A percentile compares a stretch with the other conserved stretches of the same genome.
These are phyloP conservation scores for Halcyon malimbica DNA, from an alignment of 2,113 vertebrate genomes.

Conservation along the genomic window DNA sequence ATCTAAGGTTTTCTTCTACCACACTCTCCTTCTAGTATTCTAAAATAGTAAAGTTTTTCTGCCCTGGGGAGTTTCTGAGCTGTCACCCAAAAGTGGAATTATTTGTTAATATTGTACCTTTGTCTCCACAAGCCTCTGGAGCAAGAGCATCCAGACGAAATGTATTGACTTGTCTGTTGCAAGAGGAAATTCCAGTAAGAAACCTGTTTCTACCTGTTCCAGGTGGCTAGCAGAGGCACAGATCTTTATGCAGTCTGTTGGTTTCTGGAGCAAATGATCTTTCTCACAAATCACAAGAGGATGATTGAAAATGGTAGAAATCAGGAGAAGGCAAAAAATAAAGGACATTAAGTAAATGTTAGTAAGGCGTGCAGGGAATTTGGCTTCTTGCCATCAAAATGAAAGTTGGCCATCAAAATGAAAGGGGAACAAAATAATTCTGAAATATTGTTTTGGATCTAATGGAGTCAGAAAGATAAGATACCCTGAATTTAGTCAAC, in stretches of 20 bases:
- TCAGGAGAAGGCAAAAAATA: neutral
- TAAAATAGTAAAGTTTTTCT: neutral
- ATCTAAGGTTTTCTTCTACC: neutral
- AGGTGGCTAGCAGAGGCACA: neutral
- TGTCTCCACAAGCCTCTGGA: neutral
- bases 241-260: neutral
- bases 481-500: neutral
- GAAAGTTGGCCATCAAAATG: neutral
- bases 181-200: constrained; percentile 15
- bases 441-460: neutral
- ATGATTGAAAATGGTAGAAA: neutral
- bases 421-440: neutral
- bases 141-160: neutral
- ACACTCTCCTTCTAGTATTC: neutral
- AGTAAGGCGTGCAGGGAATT: neutral
- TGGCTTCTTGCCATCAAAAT: neutral
- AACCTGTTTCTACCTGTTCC: neutral
- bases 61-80: neutral
- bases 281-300: neutral
- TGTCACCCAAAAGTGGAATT: neutral
- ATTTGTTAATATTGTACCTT: neutral
- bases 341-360: neutral
- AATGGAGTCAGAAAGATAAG: neutral
- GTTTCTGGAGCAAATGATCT: neutral
- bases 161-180: neutral